phyloP scores from a whole-genome alignment of 2,888 invertebrate species.

The Colletes collaris region DNA sequence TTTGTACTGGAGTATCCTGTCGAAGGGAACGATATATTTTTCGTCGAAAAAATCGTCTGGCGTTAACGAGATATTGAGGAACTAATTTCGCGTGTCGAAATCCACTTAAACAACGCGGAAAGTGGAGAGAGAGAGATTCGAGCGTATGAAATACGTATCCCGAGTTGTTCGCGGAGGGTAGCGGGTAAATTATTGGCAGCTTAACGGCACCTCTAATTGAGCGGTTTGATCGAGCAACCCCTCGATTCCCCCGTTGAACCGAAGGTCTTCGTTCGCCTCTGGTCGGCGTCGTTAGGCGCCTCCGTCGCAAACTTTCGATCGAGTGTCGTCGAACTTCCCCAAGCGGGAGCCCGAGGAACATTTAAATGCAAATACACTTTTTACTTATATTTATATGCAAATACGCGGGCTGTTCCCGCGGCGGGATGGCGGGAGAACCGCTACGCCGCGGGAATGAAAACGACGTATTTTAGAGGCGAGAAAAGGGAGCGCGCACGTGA shows the following conservation, averaged over 20 bases:
- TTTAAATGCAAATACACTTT: conserved; percentile 72
- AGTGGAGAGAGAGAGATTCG: not conserved
- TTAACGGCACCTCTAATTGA: not conserved
- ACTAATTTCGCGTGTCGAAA: too few relatives aligned
- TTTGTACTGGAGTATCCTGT: not conserved
- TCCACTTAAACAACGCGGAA: not conserved
- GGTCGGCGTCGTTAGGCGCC: conserved; percentile 18
- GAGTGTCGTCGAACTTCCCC: conserved; percentile 46
- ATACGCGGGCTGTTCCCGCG: conserved; percentile 65
- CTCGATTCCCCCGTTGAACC: not conserved
- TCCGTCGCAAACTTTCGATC: conserved; percentile 39
- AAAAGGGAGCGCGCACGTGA: conserved; percentile 40
- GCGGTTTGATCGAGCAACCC: not conserved
- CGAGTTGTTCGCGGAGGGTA: not conserved
- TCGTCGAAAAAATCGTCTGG: too few relatives aligned
- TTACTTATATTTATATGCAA: conserved; percentile 78
- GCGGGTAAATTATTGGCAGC: conserved; percentile 2
- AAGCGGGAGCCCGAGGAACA: conserved; percentile 35
- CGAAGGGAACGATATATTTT: not conserved
- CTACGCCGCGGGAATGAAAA: conserved; percentile 40
- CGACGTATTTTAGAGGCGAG: conserved; percentile 28
- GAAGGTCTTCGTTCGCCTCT: conserved; percentile 10
- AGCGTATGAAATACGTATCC: conserved; percentile 4
- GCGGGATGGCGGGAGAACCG: conserved; percentile 10
- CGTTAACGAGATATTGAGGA: not conserved